Conservation (phyloP, 1,140 invertebrate species). For the Euwallacea similis region DNA sequence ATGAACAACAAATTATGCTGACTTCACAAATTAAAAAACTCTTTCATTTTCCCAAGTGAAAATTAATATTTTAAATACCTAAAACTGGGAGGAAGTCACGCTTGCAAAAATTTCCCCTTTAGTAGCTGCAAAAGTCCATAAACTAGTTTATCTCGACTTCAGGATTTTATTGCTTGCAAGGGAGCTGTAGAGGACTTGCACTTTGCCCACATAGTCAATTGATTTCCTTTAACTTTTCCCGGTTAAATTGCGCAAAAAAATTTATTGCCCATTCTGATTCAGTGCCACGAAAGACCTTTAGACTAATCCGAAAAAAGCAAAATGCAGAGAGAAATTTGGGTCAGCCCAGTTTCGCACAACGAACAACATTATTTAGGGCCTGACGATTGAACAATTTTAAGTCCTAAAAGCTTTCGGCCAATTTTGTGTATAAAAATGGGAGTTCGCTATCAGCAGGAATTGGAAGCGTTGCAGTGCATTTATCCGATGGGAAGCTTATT, state of each 20-base stretch:
- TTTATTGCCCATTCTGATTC: constrained; percentile 4
- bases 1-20: no score
- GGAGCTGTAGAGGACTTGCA: constrained; percentile 20
- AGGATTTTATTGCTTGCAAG: constrained; percentile 19
- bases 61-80: no score
- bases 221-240: constrained; percentile 16
- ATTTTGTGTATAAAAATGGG: constrained; percentile 8
- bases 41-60: no score
- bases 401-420: constrained; percentile 12
- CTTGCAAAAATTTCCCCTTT: no score
- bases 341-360: neutral
- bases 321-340: neutral
- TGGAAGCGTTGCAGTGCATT: neutral
- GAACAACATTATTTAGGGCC: constrained; percentile 10
- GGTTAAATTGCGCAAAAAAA: constrained; percentile 8
- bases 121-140: constrained; percentile 4
- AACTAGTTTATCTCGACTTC: constrained; percentile 6
- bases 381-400: constrained; percentile 9
- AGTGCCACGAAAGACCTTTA: neutral
- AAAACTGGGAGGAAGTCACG: no score
- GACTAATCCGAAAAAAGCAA: neutral
- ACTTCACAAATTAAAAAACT: no score
- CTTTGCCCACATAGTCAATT: constrained; percentile 18
- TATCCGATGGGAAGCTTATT: constrained; percentile 2
- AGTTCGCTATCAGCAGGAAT: constrained; percentile 1